A percentile compares a stretch with the other conserved stretches of the same genome.
These are phyloP conservation scores for Manacus vitellinus DNA, from an alignment of 2,113 vertebrate species.

Conservation along the genomic window DNA sequence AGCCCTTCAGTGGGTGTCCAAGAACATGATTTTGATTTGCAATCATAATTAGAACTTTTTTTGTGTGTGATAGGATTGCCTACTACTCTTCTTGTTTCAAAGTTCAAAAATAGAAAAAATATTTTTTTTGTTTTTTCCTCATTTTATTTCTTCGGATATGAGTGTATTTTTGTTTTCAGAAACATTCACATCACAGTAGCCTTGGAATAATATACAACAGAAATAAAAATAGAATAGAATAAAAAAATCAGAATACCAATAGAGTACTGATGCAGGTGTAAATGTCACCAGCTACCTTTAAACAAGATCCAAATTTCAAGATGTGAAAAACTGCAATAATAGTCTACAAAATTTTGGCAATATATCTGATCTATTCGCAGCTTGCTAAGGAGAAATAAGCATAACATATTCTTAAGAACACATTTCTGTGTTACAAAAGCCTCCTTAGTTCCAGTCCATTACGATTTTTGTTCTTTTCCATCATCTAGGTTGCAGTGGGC, in stretches of 20 bases:
- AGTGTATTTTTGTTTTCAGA: neutral
- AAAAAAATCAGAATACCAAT: neutral
- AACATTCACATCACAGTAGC: neutral
- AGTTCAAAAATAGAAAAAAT: neutral
- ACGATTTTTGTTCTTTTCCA: neutral
- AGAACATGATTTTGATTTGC: neutral
- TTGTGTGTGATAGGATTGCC: rapidly evolving
- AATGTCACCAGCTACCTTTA: neutral
- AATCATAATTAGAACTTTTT: neutral
- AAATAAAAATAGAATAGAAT: neutral
- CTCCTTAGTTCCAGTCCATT: neutral
- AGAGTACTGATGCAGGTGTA: neutral
- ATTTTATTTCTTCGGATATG: neutral
- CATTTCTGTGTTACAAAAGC: neutral
- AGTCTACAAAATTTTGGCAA: neutral
- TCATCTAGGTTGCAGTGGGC: neutral
- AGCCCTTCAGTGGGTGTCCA: neutral
- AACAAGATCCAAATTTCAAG: neutral
- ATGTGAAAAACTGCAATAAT: neutral
- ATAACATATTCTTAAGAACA: neutral
- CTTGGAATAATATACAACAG: neutral
- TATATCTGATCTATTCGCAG: neutral
- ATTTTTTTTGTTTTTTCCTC: neutral
- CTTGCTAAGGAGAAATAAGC: neutral
- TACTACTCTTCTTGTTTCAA: neutral